Evolutionary conservation across 2,113 vertebrate genomes (phyloP).

Genomic region (Trachemys scripta): DNA sequence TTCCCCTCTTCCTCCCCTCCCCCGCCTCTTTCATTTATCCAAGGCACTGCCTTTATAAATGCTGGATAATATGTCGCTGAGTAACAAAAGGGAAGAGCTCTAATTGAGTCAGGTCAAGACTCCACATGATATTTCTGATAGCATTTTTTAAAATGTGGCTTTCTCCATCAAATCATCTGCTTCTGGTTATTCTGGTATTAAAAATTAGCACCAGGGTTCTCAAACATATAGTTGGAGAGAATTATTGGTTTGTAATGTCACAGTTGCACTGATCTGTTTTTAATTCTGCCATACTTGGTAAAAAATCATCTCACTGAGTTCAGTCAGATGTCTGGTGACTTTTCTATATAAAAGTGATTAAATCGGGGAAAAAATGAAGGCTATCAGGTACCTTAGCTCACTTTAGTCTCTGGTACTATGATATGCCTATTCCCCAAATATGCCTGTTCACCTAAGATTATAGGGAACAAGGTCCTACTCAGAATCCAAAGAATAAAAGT

Average conservation of each 20-base stretch:
- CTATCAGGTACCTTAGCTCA: background rate
- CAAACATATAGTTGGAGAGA: slow-evolving; percentile 53
- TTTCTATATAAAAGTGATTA: background rate
- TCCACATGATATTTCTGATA: slow-evolving; percentile 70
- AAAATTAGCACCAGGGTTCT: slow-evolving; percentile 47
- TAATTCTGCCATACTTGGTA: slow-evolving; percentile 58
- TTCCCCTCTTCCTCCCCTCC: slow-evolving; percentile 1
- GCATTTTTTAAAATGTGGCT: slow-evolving; percentile 63
- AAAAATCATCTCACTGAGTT: slow-evolving; percentile 52
- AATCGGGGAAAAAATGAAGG: slow-evolving; percentile 17
- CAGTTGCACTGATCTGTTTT: slow-evolving; percentile 67
- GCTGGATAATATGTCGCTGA: slow-evolving; percentile 53
- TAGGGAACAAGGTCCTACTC: background rate
- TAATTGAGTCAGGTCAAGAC: slow-evolving; percentile 73
- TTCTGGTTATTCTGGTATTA: slow-evolving; percentile 58
- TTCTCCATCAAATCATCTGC: slow-evolving; percentile 62
- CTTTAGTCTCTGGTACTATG: background rate
- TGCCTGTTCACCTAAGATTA: background rate
- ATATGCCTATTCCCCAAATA: background rate
- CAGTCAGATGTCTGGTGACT: slow-evolving; percentile 37
- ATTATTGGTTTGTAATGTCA: slow-evolving; percentile 63
- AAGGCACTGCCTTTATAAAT: slow-evolving; percentile 73
- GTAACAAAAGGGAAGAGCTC: slow-evolving; percentile 66
- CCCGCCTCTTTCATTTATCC: slow-evolving; percentile 41
- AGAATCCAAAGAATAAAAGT: background rate